Percentiles rank a stretch among this genome's conserved stretches.
These are phyloP conservation scores for Sigmodon hispidus DNA, from an alignment of 2,113 vertebrate genomes.

Conservation along the genomic window DNA sequence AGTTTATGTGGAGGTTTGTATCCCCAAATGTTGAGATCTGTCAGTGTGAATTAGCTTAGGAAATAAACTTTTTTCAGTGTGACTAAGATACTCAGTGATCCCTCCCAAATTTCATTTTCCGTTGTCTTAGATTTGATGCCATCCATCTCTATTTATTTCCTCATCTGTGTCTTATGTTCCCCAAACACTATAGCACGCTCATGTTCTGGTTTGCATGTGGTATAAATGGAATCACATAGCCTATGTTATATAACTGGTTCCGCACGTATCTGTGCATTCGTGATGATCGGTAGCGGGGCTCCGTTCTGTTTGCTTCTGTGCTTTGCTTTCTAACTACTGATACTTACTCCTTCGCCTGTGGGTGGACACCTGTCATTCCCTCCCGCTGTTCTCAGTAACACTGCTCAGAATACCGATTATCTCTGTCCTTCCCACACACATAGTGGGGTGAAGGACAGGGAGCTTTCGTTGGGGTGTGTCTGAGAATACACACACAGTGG, in stretches of 20 bases:
- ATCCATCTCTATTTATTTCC: no score
- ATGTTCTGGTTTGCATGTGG: fast-evolving
- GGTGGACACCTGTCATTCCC: neutral
- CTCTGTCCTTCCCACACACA: fast-evolving
- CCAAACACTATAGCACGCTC: fast-evolving
- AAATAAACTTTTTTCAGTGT: fast-evolving
- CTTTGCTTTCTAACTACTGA: fast-evolving
- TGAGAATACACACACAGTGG: neutral
- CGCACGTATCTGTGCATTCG: fast-evolving
- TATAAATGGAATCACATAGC: neutral
- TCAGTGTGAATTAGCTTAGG: neutral
- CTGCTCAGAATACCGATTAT: no score
- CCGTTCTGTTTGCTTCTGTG: neutral
- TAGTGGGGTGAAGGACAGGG: fast-evolving
- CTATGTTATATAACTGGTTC: neutral
- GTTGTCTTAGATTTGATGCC: fast-evolving
- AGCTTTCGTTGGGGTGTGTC: fast-evolving
- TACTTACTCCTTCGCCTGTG: fast-evolving
- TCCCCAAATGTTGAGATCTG: no score
- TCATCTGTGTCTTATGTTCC: neutral
- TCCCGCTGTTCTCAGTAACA: fast-evolving
- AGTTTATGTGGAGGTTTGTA: neutral
- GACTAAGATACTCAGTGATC: no score
- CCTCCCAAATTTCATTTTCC: fast-evolving
- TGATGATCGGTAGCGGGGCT: fast-evolving